Evolutionary conservation across 2,888 invertebrate genomes (phyloP), one percentile per base, ranked within the genome.

Genomic region (Adelognathus sp.): DNA sequence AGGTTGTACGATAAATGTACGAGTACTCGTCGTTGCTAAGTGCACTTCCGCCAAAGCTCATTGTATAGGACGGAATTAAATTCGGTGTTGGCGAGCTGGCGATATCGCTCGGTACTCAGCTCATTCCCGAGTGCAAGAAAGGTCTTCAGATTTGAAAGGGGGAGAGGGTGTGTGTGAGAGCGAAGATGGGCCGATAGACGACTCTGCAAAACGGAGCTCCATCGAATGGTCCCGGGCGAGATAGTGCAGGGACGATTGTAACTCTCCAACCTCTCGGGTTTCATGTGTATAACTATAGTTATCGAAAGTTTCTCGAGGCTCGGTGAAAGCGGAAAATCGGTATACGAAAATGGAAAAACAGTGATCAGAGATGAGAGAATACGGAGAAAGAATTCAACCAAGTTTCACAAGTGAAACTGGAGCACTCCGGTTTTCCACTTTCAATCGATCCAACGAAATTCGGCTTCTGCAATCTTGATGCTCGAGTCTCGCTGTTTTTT

Each of bases 221-320:
- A 73, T 66, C 76, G 76, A 72, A 63, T 16, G n/a, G 39, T 39
- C 63, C 63, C 54, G 29, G 75, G 71, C 69, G 9, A 52, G 64
- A 39, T 46, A 5, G 44, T 16, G 41, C 64, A 56, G 31, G 39
- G 50, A 52, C n/a, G 18, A 66, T 52, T 54, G 66, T 54, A 66
- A 39, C 66, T 33, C 24, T 18, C 18, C 6, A 46, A 5, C 46
- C 46, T 9, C 46, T 29, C 29, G 24, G 31, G 69, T 75, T 78
- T 75, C 75, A n/a, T n/a, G n/a, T n/a, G n/a, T 75, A 75, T 69
- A 44, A 50, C 52, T 36, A 39, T 50, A 64, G 54, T 78, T 70
- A 29, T 41, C 69, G 63, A 75, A 78, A 78, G 60, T 75, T 78
- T 31, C 33, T 41, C 27, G 75, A 63, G 75, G 33, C 31, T 18